phyloP scores from a whole-genome alignment of 2,797 vertebrate species.

The Coluber constrictor region DNA sequence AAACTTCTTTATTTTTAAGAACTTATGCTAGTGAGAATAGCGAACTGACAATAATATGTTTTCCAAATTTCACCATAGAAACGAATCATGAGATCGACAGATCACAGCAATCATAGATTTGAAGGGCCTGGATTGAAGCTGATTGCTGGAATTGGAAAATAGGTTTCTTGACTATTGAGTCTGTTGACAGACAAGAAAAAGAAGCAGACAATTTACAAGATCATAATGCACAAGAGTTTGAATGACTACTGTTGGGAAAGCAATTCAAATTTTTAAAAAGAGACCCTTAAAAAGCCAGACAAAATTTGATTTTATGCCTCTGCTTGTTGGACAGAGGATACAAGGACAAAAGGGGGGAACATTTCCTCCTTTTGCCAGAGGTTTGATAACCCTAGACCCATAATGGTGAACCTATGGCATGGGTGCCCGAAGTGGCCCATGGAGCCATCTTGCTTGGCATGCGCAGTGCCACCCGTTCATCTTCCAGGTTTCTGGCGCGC shows the following conservation, averaged over 20 bases:
- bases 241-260: not conserved
- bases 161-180: not conserved
- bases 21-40: not conserved
- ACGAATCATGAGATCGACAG: not conserved
- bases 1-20: not conserved
- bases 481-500: no score
- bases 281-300: not conserved
- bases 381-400: not conserved
- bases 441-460: no score
- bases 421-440: no score
- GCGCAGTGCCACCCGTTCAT: no score
- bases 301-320: not conserved
- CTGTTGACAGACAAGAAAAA: not conserved
- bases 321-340: not conserved
- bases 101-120: not conserved
- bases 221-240: not conserved
- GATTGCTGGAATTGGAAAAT: not conserved
- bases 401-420: no score
- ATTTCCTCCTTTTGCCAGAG: not conserved
- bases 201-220: not conserved
- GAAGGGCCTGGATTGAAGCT: not conserved
- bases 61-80: not conserved
- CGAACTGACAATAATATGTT: not conserved
- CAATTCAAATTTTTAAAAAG: not conserved
- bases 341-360: not conserved